These are phyloP conservation scores for Quadroppia sp. DNA, from an alignment of 2,888 invertebrate species.

Conservation along the genomic window DNA sequence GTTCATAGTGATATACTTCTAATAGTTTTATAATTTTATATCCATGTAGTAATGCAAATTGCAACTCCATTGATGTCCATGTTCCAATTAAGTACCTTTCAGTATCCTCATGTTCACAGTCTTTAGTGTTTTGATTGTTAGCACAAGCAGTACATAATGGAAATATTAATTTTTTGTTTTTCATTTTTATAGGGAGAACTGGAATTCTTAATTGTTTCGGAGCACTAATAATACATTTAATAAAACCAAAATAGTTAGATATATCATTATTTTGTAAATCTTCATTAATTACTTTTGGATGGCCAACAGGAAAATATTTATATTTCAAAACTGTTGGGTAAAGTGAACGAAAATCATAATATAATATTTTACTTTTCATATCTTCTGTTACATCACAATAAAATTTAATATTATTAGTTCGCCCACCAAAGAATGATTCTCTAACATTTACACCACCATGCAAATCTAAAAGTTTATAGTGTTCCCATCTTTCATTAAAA, in stretches of 20 bases:
- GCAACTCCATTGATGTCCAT: slow-evolving; percentile 49
- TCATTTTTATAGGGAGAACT: slow-evolving; percentile 48
- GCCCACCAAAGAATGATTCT: slow-evolving; percentile 49
- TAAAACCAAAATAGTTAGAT: slow-evolving; percentile 48
- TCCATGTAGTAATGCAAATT: slow-evolving; percentile 47
- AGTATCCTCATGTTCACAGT: slow-evolving; percentile 41
- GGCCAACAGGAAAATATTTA: slow-evolving; percentile 48
- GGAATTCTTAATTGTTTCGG: slow-evolving; percentile 49
- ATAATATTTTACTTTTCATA: slow-evolving; percentile 46
- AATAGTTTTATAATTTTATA: slow-evolving; percentile 47
- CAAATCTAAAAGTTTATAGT: not conserved
- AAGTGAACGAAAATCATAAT: slow-evolving; percentile 48
- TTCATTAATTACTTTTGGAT: slow-evolving; percentile 44
- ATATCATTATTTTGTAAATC: not conserved
- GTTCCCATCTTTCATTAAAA: not conserved
- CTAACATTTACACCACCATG: slow-evolving; percentile 45
- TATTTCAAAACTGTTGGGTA: slow-evolving; percentile 49
- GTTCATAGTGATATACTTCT: slow-evolving; percentile 49
- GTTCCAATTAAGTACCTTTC: slow-evolving; percentile 48
- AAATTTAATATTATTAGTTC: slow-evolving; percentile 48
- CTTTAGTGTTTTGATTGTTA: slow-evolving; percentile 33
- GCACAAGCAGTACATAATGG: slow-evolving; percentile 48
- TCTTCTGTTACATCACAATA: slow-evolving; percentile 44
- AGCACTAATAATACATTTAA: slow-evolving; percentile 49
- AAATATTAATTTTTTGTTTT: slow-evolving; percentile 48